Conservation (phyloP, 2,797 vertebrate genomes). For the Anomalospiza imberbis region DNA sequence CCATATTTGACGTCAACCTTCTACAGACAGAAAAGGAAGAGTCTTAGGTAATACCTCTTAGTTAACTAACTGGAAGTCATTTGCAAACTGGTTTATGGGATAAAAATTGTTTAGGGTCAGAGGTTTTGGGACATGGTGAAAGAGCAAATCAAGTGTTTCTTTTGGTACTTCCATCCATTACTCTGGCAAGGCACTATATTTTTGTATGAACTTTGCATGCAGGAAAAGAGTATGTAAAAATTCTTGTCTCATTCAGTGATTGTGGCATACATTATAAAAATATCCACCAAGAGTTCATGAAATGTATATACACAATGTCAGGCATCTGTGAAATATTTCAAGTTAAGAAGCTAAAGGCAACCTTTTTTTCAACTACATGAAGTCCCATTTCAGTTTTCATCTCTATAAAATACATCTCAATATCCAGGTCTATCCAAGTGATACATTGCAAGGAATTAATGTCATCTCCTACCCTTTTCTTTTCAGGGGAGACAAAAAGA, state of each 20-base stretch:
- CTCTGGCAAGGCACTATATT: neutral
- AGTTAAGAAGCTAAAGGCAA: slow-evolving; percentile 48
- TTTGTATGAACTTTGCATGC: slow-evolving; percentile 29
- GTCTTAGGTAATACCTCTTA: slow-evolving; percentile 68
- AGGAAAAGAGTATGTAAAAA: slow-evolving; percentile 7
- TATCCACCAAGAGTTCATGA: slow-evolving; percentile 24
- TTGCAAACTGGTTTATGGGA: slow-evolving; percentile 48
- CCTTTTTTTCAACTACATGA: slow-evolving; percentile 56
- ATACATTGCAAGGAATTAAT: slow-evolving; percentile 29
- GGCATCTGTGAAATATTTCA: slow-evolving; percentile 35
- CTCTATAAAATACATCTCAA: slow-evolving; percentile 57
- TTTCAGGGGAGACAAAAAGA: slow-evolving; percentile 9
- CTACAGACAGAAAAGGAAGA: slow-evolving; percentile 70
- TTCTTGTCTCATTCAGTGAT: neutral
- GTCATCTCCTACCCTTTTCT: slow-evolving; percentile 29
- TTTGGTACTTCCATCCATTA: slow-evolving; percentile 56
- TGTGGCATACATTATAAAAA: neutral
- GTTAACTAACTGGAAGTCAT: slow-evolving; percentile 48
- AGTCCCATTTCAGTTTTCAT: slow-evolving; percentile 55
- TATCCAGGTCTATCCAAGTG: slow-evolving; percentile 37
- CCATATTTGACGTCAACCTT: slow-evolving; percentile 70
- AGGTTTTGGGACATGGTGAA: neutral
- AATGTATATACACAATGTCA: neutral
- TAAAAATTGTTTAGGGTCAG: slow-evolving; percentile 50
- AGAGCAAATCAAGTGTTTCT: slow-evolving; percentile 23